Percentiles rank a stretch among this genome's conserved stretches.
phyloP scores from a whole-genome alignment of 2,797 vertebrate genomes.

The Manis crassicaudata region DNA sequence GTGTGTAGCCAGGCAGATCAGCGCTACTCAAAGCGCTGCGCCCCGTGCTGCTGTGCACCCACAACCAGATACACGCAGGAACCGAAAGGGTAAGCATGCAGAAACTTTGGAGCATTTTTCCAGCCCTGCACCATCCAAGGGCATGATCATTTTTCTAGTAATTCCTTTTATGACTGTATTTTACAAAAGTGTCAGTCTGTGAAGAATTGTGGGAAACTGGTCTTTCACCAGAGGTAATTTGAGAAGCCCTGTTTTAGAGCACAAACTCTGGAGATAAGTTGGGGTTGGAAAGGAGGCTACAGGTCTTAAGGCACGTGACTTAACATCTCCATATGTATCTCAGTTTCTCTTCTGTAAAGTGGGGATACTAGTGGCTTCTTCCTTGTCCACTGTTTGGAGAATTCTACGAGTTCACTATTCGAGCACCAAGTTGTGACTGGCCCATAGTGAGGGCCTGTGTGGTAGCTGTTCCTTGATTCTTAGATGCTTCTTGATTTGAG shows the following conservation, averaged over 20 bases:
- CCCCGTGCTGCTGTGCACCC: not conserved
- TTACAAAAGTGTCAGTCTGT: not conserved
- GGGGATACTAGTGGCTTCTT: too few species aligned
- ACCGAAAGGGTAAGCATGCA: not conserved
- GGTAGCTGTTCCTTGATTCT: not conserved
- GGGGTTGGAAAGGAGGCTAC: not conserved
- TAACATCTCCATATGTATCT: not conserved
- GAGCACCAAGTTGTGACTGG: not conserved
- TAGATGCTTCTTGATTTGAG: not conserved
- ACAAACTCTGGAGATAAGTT: not conserved
- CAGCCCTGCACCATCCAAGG: not conserved
- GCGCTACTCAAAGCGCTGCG: fast-evolving
- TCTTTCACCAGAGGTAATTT: not conserved
- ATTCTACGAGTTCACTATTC: fast-evolving
- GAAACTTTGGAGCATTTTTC: not conserved
- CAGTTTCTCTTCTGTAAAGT: not conserved
- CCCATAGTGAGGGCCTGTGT: too few species aligned
- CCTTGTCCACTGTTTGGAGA: not conserved
- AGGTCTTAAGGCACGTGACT: not conserved
- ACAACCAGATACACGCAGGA: not conserved
- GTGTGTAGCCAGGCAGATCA: fast-evolving
- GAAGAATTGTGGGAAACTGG: not conserved
- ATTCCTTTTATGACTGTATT: not conserved
- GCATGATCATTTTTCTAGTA: not conserved
- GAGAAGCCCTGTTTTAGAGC: not conserved